These are phyloP conservation scores for Epinephelus awoara DNA, from an alignment of 2,797 vertebrate species.

Conservation along the genomic window DNA sequence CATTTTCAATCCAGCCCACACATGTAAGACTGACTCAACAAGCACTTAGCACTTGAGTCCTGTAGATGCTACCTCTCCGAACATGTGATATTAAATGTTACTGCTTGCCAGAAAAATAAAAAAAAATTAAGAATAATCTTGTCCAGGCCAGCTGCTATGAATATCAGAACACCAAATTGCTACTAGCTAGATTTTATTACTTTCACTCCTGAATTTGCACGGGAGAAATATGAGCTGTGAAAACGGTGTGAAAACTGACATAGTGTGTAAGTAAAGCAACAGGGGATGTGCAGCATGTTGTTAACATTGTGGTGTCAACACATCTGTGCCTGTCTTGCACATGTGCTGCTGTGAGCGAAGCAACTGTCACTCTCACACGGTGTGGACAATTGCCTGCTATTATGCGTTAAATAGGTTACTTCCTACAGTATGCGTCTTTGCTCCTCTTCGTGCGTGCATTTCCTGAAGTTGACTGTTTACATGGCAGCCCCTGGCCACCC, in stretches of 20 bases:
- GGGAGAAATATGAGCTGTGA: slow-evolving; percentile 23
- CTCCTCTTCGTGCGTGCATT: slow-evolving; percentile 29
- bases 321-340: slow-evolving; percentile 43
- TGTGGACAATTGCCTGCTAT: slow-evolving; percentile 16
- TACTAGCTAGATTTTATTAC: slow-evolving; percentile 50
- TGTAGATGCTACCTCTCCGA: slow-evolving; percentile 68
- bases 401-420: slow-evolving; percentile 28
- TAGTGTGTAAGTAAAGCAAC: slow-evolving; percentile 28
- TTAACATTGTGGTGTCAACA: slow-evolving; percentile 37
- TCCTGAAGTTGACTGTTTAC: slow-evolving; percentile 59
- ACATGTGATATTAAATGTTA: slow-evolving; percentile 77
- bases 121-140: slow-evolving; percentile 26
- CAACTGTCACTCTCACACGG: slow-evolving; percentile 2
- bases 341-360: slow-evolving; percentile 32
- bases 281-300: slow-evolving; percentile 12
- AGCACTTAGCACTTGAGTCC: slow-evolving; percentile 73
- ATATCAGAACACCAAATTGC: slow-evolving; percentile 41
- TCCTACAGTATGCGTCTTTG: slow-evolving; percentile 31
- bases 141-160: slow-evolving; percentile 42
- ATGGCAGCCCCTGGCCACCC: slow-evolving; percentile 53
- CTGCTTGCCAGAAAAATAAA: slow-evolving; percentile 56
- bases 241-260: slow-evolving; percentile 33
- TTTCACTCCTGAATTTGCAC: slow-evolving; percentile 45
- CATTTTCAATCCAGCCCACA: slow-evolving; percentile 78
- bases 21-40: slow-evolving; percentile 79